phyloP scores from a whole-genome alignment of 2,888 invertebrate species.

The Acanthosoma haemorrhoidale region DNA sequence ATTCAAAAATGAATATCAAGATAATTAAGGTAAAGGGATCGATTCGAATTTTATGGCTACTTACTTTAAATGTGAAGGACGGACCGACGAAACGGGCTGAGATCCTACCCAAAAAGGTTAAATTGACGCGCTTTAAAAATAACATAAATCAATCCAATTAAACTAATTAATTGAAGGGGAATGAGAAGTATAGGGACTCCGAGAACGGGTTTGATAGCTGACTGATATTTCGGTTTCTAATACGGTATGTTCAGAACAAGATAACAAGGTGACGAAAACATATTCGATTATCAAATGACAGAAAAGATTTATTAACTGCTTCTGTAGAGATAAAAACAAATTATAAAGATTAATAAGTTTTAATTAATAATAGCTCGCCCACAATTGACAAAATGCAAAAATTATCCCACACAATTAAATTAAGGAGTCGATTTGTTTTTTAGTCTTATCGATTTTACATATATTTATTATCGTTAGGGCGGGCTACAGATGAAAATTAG shows the following conservation, averaged over 20 bases:
- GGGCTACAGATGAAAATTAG: no score
- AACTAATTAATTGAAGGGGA: conserved; percentile 16
- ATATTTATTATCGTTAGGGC: no score
- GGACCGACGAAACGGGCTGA: not conserved
- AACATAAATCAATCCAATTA: conserved; percentile 16
- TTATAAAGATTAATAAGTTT: not conserved
- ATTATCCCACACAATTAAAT: not conserved
- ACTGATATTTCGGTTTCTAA: not conserved
- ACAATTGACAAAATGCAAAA: not conserved
- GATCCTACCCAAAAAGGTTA: not conserved
- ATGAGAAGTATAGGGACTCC: not conserved
- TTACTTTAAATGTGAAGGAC: no score
- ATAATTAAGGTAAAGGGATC: not conserved
- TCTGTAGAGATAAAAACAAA: no score
- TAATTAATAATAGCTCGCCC: not conserved
- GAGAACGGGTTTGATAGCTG: not conserved
- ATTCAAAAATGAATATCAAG: no score
- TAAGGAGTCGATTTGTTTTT: no score
- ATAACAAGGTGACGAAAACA: not conserved
- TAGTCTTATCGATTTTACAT: no score
- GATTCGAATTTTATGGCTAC: not conserved
- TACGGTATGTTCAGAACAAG: not conserved
- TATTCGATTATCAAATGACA: not conserved
- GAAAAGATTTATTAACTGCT: not conserved
- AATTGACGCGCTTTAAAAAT: no score